Percentiles rank a stretch among this genome's conserved stretches.
Conservation (phyloP, 1,140 invertebrate species). For the Agrypnia vestita region DNA sequence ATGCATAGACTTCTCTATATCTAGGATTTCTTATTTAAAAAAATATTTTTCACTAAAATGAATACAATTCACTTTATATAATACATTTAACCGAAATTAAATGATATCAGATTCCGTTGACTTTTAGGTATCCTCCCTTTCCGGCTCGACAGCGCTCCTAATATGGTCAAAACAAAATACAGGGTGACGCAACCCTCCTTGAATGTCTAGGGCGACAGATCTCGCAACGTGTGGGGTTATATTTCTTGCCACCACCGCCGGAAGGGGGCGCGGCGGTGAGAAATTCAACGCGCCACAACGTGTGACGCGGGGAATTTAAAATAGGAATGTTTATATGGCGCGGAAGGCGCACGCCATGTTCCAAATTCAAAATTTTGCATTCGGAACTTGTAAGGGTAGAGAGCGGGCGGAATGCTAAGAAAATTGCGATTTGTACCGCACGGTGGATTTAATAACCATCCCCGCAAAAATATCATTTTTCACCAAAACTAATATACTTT, state of each 20-base stretch:
- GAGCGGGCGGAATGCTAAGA: constrained; percentile 17
- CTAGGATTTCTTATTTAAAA: too few relatives aligned
- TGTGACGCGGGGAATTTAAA: constrained; percentile 48
- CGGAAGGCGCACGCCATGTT: constrained; percentile 38
- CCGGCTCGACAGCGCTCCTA: too few relatives aligned
- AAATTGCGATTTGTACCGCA: constrained; percentile 32
- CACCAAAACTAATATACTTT: too few relatives aligned
- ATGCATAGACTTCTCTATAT: too few relatives aligned
- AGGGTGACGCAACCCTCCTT: neutral
- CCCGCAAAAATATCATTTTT: neutral
- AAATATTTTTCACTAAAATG: too few relatives aligned
- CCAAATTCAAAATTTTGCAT: constrained; percentile 43
- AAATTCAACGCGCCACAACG: constrained; percentile 46
- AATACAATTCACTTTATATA: too few relatives aligned
- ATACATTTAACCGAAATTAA: too few relatives aligned
- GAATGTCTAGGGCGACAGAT: constrained; percentile 30
- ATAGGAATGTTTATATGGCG: constrained; percentile 51
- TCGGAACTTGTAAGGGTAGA: constrained; percentile 24
- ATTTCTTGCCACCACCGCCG: constrained; percentile 20
- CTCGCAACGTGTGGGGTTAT: constrained; percentile 25
- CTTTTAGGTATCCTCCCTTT: too few relatives aligned
- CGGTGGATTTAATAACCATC: neutral
- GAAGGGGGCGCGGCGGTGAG: neutral
- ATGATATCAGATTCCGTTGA: too few relatives aligned
- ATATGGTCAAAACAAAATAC: neutral